Evolutionary conservation across 2,113 vertebrate species (phyloP).

Genomic region (Aptenodytes patagonicus): DNA sequence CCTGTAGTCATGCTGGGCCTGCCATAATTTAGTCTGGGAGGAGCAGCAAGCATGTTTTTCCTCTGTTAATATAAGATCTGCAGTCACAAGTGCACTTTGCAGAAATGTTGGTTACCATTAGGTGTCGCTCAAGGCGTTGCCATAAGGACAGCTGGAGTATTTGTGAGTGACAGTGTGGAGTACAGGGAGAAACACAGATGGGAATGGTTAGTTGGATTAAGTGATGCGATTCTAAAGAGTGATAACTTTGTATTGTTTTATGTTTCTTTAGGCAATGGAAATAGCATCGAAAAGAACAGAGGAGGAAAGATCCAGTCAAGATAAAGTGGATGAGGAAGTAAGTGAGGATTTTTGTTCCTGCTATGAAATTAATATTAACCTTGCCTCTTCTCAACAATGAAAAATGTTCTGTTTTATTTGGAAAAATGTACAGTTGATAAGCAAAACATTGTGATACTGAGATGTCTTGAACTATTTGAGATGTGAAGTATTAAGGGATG

Average conservation of each 20-base stretch:
- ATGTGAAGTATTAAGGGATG: background rate
- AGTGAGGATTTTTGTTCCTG: background rate
- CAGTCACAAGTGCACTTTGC: rapidly evolving
- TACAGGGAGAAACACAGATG: background rate
- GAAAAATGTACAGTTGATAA: background rate
- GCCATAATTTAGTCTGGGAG: background rate
- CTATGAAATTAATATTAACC: background rate
- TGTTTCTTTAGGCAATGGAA: conserved; percentile 84
- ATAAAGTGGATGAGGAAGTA: conserved; percentile 94
- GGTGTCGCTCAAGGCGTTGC: background rate
- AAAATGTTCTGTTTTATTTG: background rate
- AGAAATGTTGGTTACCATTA: background rate
- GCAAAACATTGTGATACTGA: background rate
- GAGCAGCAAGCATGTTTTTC: background rate
- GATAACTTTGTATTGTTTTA: conserved; percentile 17
- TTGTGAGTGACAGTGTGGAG: background rate
- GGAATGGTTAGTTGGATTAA: background rate
- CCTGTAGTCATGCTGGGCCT: background rate
- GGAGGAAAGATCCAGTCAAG: conserved; percentile 87
- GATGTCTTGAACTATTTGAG: background rate
- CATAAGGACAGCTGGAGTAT: background rate
- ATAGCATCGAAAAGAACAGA: conserved; percentile 83
- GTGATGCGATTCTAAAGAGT: background rate
- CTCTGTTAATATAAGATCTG: background rate
- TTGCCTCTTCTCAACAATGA: background rate